These are phyloP conservation scores for Napeogenes inachia DNA, from an alignment of 2,888 invertebrate species.

Conservation along the genomic window DNA sequence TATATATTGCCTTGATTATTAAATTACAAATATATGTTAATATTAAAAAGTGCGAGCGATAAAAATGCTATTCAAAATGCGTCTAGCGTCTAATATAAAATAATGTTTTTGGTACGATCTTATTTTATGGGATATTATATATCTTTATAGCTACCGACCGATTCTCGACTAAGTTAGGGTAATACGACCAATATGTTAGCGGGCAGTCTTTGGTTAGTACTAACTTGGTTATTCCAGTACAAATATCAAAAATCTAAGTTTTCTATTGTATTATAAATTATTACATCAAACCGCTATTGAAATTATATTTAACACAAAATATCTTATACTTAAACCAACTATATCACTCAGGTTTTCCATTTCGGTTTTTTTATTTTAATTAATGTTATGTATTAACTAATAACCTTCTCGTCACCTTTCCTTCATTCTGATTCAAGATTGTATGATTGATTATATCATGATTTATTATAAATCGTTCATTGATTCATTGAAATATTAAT, in stretches of 20 bases:
- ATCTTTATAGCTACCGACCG: neutral
- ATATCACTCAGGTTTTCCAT: neutral
- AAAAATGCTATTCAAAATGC: too few relatives aligned
- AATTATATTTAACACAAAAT: slow-evolving; percentile 11
- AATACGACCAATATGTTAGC: slow-evolving; percentile 22
- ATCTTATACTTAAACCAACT: neutral
- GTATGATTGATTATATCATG: too few relatives aligned
- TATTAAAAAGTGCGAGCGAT: too few relatives aligned
- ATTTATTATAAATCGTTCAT: too few relatives aligned
- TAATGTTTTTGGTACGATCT: neutral
- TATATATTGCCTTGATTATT: too few relatives aligned
- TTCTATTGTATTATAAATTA: slow-evolving; percentile 9
- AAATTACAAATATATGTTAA: too few relatives aligned
- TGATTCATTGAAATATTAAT: too few relatives aligned
- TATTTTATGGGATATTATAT: neutral
- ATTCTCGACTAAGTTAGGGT: slow-evolving; percentile 11
- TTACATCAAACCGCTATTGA: slow-evolving; percentile 16
- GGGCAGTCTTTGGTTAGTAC: slow-evolving; percentile 29
- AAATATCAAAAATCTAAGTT: slow-evolving; percentile 19
- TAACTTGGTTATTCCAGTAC: slow-evolving; percentile 10
- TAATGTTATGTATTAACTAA: too few relatives aligned
- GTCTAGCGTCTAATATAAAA: too few relatives aligned
- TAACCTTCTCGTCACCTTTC: too few relatives aligned
- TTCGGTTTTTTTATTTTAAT: too few relatives aligned
- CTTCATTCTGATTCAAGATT: too few relatives aligned